Percentiles rank a stretch among this genome's conserved stretches.
Conservation (phyloP, 2,888 invertebrate species). For the Tetramorium bicarinatum region DNA sequence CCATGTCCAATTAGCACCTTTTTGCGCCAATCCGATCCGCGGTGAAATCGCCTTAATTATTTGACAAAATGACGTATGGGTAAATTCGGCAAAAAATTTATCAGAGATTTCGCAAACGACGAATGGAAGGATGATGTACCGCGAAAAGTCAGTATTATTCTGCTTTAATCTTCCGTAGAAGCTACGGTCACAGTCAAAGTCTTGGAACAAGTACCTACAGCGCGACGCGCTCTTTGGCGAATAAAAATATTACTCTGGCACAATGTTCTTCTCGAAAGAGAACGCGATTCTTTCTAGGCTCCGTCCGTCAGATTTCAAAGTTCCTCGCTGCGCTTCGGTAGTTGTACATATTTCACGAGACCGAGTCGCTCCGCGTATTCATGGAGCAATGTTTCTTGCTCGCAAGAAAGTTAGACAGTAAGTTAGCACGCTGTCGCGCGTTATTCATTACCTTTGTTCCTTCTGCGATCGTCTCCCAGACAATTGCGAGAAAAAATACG, state of each 20-base stretch:
- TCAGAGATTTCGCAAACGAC: neutral
- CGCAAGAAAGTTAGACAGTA: conserved; percentile 61
- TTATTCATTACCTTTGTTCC: conserved; percentile 67
- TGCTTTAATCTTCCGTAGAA: conserved; percentile 36
- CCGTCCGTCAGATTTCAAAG: conserved; percentile 60
- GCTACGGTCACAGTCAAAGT: conserved; percentile 25
- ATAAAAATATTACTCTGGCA: conserved; percentile 46
- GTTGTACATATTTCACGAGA: conserved; percentile 57
- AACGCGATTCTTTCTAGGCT: conserved; percentile 43
- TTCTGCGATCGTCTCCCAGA: conserved; percentile 51
- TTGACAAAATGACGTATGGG: neutral
- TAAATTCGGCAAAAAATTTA: neutral
- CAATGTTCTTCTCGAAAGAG: conserved; percentile 43
- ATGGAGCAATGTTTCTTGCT: conserved; percentile 65
- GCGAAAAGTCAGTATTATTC: neutral
- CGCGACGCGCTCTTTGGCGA: conserved; percentile 29
- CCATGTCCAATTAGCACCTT: conserved; percentile 8
- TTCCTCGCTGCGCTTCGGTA: conserved; percentile 47
- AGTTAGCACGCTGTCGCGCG: conserved; percentile 61
- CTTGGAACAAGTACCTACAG: conserved; percentile 27
- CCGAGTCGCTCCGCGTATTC: conserved; percentile 58
- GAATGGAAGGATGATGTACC: neutral
- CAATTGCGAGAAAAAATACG: conserved; percentile 45
- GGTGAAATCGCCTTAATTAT: conserved; percentile 12
- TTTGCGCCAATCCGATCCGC: neutral